Evolutionary conservation across 2,888 invertebrate genomes (phyloP), one percentile per base, ranked within the genome.

Genomic region (Calephelis perditalis): DNA sequence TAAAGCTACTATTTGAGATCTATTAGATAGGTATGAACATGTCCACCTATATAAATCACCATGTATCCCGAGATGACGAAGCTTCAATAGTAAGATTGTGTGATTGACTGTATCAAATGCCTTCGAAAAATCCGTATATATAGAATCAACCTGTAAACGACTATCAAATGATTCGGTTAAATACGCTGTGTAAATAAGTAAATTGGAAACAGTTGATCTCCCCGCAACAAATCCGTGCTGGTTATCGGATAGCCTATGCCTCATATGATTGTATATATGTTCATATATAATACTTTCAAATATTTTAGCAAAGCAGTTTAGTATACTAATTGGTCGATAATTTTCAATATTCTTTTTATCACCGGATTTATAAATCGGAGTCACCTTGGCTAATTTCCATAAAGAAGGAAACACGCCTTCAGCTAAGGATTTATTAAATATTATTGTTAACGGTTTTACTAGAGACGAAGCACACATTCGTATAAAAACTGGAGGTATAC

Each of bases 301-400:
- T 40, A 59, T 54, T 54, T 54, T 58, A 35, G 54, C 54, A 35
- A 54, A 59, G 10, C 58, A 58, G 15, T 26, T 56, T 7, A 63
- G 36, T 15, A 61, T 61, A 15, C 59, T 57, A 45, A 63, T 62
- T 15, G 59, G 61, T 37, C 61, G 45, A 46, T 63, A 65, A 37
- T 63, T 61, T 26, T n/a, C 11, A 10, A 62, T 15, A 2, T 54
- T 36, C 45, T 26, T 56, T 35, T 43, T 45, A n/a, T 56, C 52
- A 9, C 26, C 60, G 11, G 58, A 56, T 52, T 62, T 64, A 26
- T 57, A 47, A 37, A 62, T 56, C 6, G 64, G 62, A 5, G 62
- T 58, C 7, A 64, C 60, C 56, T 62, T 60, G 6, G 62, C 55
- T 26, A 56, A 10, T 58, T 64, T 60, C 64, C 64, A 62, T 57